Percentiles rank a stretch among this genome's conserved stretches.
These are phyloP conservation scores for Capitella teleta DNA, from an alignment of 1,140 invertebrate genomes.

Conservation along the genomic window DNA sequence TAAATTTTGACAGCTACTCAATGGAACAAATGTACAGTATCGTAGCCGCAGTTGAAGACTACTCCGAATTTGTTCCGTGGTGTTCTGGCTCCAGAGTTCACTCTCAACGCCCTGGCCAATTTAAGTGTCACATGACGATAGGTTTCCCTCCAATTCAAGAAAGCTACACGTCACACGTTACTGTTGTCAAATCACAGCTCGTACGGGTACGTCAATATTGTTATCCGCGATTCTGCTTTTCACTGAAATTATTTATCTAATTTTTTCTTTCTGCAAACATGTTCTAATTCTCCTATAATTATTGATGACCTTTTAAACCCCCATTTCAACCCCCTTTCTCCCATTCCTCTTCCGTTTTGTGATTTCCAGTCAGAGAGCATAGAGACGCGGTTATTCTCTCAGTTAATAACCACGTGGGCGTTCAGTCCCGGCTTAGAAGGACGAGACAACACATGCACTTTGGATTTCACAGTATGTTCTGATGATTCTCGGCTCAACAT, in stretches of 20 bases:
- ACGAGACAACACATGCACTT: conserved; percentile 67
- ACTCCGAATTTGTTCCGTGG: conserved; percentile 87
- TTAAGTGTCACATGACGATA: neutral
- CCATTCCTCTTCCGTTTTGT: neutral
- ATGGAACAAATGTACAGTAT: conserved; percentile 90
- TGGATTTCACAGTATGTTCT: conserved; percentile 68
- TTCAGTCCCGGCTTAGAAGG: conserved; percentile 78
- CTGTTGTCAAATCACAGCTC: conserved; percentile 59
- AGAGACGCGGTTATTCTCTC: conserved; percentile 81
- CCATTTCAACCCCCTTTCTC: conserved; percentile 1
- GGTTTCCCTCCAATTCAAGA: conserved; percentile 49
- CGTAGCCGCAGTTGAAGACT: conserved; percentile 80
- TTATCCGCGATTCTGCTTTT: conserved; percentile 3
- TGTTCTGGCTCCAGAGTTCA: conserved; percentile 72
- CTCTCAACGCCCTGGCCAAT: conserved; percentile 47
- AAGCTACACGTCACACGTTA: conserved; percentile 79
- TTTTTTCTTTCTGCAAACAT: neutral
- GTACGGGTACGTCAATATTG: conserved; percentile 40
- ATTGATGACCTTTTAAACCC: neutral
- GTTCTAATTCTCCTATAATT: neutral
- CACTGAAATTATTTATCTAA: neutral
- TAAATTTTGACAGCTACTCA: conserved; percentile 60
- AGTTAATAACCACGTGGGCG: conserved; percentile 80
- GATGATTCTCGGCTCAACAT: too few species aligned
- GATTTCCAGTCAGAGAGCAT: conserved; percentile 62